These are phyloP conservation scores for Drosophila quasianomalipes DNA, from an alignment of 2,888 invertebrate genomes.

Conservation along the genomic window DNA sequence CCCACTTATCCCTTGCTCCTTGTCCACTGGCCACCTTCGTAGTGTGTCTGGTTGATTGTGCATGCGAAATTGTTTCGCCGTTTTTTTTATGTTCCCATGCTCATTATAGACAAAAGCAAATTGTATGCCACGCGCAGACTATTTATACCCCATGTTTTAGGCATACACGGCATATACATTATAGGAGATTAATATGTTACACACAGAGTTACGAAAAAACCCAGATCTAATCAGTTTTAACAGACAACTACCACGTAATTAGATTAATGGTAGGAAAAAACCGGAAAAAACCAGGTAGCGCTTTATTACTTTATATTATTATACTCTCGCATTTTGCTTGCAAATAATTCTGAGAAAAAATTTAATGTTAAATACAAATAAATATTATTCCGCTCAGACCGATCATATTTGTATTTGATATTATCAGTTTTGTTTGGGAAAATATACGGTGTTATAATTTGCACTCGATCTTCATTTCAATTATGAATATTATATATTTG, in stretches of 20 bases:
- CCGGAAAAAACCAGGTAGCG: neutral
- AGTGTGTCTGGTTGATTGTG: constrained; percentile 46
- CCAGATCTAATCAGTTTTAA: neutral
- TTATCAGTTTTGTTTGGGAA: constrained; percentile 20
- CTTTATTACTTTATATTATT: neutral
- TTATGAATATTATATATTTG: constrained; percentile 12
- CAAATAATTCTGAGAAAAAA: constrained; percentile 9
- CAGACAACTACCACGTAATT: neutral
- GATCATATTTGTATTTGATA: constrained; percentile 18
- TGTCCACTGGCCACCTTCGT: constrained; percentile 21
- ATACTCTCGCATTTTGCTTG: constrained; percentile 12
- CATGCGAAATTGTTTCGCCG: constrained; percentile 38
- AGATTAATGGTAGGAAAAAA: neutral
- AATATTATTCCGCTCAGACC: constrained; percentile 3
- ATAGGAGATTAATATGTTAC: neutral
- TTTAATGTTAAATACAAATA: constrained; percentile 8
- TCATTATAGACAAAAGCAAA: constrained; percentile 66
- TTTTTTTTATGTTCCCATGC: constrained; percentile 72
- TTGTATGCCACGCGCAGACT: constrained; percentile 68
- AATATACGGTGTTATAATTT: constrained; percentile 11
- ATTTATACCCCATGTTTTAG: constrained; percentile 37
- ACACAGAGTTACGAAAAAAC: neutral
- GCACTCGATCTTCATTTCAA: neutral
- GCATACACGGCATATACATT: constrained; percentile 6
- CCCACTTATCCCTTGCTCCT: neutral